phyloP scores from a whole-genome alignment of 2,113 vertebrate species.

The Motacilla alba region DNA sequence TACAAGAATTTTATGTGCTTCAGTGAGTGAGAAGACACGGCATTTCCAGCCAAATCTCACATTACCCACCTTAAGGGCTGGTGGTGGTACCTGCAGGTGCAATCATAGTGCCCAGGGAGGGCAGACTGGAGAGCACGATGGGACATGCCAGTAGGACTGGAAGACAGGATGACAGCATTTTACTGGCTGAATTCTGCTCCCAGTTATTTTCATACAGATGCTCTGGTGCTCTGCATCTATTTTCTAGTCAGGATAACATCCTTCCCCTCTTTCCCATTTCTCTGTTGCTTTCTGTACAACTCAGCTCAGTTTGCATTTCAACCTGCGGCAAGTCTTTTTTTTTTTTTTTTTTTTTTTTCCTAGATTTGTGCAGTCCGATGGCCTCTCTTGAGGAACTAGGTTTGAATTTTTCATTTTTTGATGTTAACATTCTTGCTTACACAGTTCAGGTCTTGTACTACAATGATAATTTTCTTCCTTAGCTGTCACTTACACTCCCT shows the following conservation, averaged over 20 bases:
- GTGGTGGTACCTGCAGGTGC: background rate
- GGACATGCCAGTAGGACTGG: background rate
- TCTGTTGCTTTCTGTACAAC: background rate
- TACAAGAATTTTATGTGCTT: background rate
- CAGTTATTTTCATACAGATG: background rate
- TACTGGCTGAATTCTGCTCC: background rate
- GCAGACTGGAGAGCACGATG: fast-evolving
- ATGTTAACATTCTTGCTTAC: background rate
- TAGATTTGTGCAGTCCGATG: background rate
- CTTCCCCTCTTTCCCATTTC: background rate
- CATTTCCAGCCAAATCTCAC: background rate
- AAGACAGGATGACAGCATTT: background rate
- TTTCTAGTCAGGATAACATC: background rate
- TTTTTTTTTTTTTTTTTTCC: background rate
- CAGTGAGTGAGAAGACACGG: background rate
- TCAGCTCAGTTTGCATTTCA: background rate
- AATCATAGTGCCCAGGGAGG: background rate
- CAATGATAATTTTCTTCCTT: background rate
- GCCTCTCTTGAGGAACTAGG: background rate
- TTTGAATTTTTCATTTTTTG: background rate
- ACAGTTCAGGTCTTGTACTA: background rate
- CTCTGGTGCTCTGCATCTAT: background rate
- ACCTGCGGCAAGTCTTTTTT: background rate
- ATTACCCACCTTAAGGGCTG: background rate
- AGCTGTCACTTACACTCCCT: background rate